A percentile compares a stretch with the other conserved stretches of the same genome.
phyloP scores from a whole-genome alignment of 2,888 invertebrate genomes.

The Drosophila demipolita region DNA sequence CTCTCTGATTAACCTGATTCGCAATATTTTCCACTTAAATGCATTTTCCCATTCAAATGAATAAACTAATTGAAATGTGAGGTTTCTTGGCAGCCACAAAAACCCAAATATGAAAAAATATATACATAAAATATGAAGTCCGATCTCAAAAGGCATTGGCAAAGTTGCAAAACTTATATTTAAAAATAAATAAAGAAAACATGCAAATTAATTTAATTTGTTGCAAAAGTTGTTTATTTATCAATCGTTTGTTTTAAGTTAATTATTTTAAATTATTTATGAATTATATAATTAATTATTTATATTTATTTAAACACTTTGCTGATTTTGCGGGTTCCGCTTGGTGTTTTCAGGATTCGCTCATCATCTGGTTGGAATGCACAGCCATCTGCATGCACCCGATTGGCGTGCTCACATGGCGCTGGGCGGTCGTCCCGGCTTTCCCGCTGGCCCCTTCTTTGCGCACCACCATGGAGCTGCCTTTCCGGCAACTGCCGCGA shows the following conservation, averaged over 20 bases:
- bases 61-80: not conserved
- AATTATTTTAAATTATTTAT: not conserved
- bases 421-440: constrained; percentile 81
- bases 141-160: not conserved
- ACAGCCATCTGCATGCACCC: constrained; percentile 88
- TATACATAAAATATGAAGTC: not conserved
- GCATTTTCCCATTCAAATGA: not conserved
- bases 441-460: constrained; percentile 85
- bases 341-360: constrained; percentile 88
- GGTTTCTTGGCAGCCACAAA: not conserved
- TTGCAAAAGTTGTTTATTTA: not conserved
- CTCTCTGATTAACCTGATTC: not conserved
- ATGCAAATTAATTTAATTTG: not conserved
- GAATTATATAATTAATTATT: too few relatives aligned
- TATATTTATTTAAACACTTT: not conserved
- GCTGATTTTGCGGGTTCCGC: not conserved
- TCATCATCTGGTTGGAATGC: constrained; percentile 90
- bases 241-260: not conserved
- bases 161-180: not conserved
- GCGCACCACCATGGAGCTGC: constrained; percentile 86
- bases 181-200: too few relatives aligned
- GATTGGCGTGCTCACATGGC: constrained; percentile 86
- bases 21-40: not conserved
- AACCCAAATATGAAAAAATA: not conserved
- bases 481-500: constrained; percentile 85